Evolutionary conservation across 2,113 vertebrate species (phyloP).

Genomic region (Muscicapa adusta): DNA sequence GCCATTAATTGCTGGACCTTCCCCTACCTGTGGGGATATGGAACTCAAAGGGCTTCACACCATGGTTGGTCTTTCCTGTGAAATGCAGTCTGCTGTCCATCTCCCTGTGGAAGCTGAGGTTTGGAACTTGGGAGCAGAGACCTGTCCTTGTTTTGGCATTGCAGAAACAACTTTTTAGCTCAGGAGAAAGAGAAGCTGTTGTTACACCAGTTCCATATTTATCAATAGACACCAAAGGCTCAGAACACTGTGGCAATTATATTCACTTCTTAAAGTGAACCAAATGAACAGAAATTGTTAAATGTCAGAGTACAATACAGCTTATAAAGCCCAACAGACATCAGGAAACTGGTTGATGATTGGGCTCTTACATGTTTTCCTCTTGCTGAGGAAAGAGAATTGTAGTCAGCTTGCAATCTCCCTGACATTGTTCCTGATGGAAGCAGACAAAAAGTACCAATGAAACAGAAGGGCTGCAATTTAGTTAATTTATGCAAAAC

Average conservation of each 20-base stretch:
- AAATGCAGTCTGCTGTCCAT: neutral
- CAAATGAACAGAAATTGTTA: conserved; percentile 18
- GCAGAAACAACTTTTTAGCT: neutral
- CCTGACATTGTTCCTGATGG: conserved; percentile 47
- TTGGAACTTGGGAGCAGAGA: neutral
- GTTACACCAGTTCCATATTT: conserved; percentile 35
- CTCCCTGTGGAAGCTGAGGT: neutral
- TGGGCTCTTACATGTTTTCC: conserved; percentile 40
- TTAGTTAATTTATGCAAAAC: conserved; percentile 62
- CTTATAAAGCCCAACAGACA: neutral
- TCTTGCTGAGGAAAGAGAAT: conserved; percentile 41
- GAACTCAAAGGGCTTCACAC: no score
- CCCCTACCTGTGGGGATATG: accelerated
- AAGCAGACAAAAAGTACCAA: conserved; percentile 54
- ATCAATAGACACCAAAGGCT: neutral
- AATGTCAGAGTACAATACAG: conserved; percentile 4
- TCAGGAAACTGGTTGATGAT: conserved; percentile 46
- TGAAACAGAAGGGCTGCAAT: conserved; percentile 57
- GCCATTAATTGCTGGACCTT: neutral
- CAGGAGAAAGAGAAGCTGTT: neutral
- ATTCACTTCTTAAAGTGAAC: conserved; percentile 7
- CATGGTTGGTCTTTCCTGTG: neutral
- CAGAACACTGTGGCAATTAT: neutral
- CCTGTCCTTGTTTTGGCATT: neutral
- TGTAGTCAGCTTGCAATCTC: conserved; percentile 67